Evolutionary conservation across 2,888 invertebrate species (phyloP), one percentile per base, ranked within the genome.

Genomic region (Macrostomum cliftonense): DNA sequence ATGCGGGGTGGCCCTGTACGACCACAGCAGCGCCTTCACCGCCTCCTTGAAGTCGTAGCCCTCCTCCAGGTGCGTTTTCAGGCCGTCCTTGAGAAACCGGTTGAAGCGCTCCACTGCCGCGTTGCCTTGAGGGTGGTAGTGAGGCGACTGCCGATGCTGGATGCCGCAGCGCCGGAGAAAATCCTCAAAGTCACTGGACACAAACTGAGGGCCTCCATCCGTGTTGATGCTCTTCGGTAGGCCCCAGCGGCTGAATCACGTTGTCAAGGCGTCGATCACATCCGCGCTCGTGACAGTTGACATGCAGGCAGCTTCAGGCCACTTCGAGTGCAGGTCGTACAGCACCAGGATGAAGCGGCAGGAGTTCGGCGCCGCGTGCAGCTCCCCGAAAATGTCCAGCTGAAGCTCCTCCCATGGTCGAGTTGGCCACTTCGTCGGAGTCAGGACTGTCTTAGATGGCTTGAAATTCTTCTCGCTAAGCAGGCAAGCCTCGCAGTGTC

Each of bases 401-500:
- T 45, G 45, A 37, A 45, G 38, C 36, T 37, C 14, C 37, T 45
- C 37, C 45, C 13, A 45, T 45, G 45, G 45, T 16, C 38, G 36
- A 4, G 38, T 37, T 20, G 45, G 45, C 45, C 43, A 16, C 19
- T 43, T 20, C 20, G 19, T 43, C 28, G 20, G 20, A 5, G 43
- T 20, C 14, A 43, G 14, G 5, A 28, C 21, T 12, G 43, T 43
- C 14, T 17, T 20, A 13, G 28, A 28, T 28, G 28, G 28, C 28
- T 28, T 28, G 28, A 28, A 21, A 14, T 28, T 43, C 28, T 43
- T 43, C 20, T 43, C 43, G 43, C 16, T 21, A 4, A 43, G 20
- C 14, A 43, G 20, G 14, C 46, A 42, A 13, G 47, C 42, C 19
- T 46, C 42, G 43, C 47, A 46, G 43, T 46, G 39, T 16, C 17